Evolutionary conservation across 2,113 vertebrate genomes (phyloP).

Genomic region (Mustela lutreola): DNA sequence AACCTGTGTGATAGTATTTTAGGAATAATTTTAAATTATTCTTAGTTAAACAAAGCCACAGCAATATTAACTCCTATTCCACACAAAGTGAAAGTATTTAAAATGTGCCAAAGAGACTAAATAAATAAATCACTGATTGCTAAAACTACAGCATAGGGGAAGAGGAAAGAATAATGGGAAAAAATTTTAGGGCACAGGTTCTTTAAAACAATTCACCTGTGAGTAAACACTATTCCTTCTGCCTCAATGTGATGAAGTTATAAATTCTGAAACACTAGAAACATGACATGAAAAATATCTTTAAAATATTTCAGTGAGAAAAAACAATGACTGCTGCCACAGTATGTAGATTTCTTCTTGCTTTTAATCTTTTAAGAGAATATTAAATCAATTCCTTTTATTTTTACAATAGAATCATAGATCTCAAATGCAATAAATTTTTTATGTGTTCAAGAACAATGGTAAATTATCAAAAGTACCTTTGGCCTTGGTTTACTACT

Average conservation of each 20-base stretch:
- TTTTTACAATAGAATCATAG: conserved; percentile 48
- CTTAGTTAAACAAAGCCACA: conserved; percentile 4
- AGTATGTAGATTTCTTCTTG: background rate
- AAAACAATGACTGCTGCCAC: background rate
- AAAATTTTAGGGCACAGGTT: background rate
- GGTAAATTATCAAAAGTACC: conserved; percentile 49
- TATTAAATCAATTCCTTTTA: conserved; percentile 42
- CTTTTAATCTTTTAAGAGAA: conserved; percentile 42
- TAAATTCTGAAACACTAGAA: conserved; percentile 60
- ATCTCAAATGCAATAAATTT: background rate
- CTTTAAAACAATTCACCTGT: conserved; percentile 50
- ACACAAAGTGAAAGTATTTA: background rate
- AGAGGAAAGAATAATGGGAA: background rate
- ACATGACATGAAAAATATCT: conserved; percentile 50
- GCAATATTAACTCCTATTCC: conserved; percentile 25
- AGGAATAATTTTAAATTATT: conserved; percentile 67
- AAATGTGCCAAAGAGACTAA: conserved; percentile 43
- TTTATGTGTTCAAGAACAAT: background rate
- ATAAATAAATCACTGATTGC: conserved; percentile 31
- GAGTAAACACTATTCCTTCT: conserved; percentile 60
- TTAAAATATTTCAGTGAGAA: conserved; percentile 56
- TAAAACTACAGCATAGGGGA: background rate
- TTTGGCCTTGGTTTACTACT: conserved; percentile 53
- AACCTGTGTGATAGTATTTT: conserved; percentile 54
- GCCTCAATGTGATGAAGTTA: conserved; percentile 51